Conservation (phyloP, 1,140 invertebrate genomes). For the Drosophila bocqueti region DNA sequence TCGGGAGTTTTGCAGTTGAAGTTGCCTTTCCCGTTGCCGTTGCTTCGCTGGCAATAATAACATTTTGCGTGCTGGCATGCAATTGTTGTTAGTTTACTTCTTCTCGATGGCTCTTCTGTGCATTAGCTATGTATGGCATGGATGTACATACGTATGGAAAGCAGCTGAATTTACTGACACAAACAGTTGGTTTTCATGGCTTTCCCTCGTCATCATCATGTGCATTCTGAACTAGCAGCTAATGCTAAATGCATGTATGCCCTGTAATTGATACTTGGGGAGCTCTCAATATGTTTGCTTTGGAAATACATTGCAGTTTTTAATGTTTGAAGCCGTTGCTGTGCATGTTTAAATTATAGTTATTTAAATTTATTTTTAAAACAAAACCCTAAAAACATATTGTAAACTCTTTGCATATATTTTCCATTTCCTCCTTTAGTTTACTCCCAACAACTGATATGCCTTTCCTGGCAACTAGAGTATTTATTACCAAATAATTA, state of each 20-base stretch:
- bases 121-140: constrained; percentile 65
- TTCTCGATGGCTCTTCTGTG: constrained; percentile 40
- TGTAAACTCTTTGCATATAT: no score
- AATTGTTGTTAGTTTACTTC: constrained; percentile 62
- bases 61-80: constrained; percentile 78
- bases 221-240: constrained; percentile 9
- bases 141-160: constrained; percentile 40
- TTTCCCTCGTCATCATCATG: constrained; percentile 11
- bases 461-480: constrained; percentile 20
- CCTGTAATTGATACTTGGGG: constrained; percentile 28
- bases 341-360: neutral
- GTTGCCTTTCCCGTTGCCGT: constrained; percentile 20
- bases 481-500: constrained; percentile 48
- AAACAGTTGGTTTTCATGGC: constrained; percentile 53
- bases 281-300: constrained; percentile 5
- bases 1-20: constrained; percentile 32
- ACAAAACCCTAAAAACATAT: neutral
- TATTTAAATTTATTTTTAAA: neutral
- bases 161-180: constrained; percentile 59
- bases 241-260: constrained; percentile 28
- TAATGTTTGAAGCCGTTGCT: no score
- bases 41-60: constrained; percentile 52
- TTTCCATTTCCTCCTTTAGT: neutral
- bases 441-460: constrained; percentile 16
- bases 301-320: neutral